Conservation (phyloP, 2,888 invertebrate species). For the Listrodromus nycthemerus region DNA sequence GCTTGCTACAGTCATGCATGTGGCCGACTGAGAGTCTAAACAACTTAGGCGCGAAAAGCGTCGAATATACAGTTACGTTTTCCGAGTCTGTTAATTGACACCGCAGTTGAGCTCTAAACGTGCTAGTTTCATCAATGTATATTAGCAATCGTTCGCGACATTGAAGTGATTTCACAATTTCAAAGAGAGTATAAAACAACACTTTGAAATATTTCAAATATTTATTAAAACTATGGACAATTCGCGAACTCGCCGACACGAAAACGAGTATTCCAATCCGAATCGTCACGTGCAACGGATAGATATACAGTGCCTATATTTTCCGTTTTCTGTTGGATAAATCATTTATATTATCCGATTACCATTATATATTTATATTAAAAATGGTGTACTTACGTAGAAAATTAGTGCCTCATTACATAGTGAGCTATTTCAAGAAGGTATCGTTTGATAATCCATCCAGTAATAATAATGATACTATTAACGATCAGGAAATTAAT, state of each 20-base stretch:
- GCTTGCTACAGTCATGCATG: constrained; percentile 63
- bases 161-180: background rate
- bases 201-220: constrained; percentile 7
- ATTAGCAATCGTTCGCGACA: background rate
- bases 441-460: constrained; percentile 83
- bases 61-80: constrained; percentile 13
- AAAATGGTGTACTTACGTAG: constrained; percentile 78
- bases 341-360: constrained; percentile 16
- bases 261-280: constrained; percentile 45
- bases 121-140: constrained; percentile 17
- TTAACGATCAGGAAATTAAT: background rate
- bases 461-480: background rate
- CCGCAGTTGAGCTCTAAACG: background rate
- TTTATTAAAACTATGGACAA: constrained; percentile 50
- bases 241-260: constrained; percentile 17
- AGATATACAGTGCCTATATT: constrained; percentile 14
- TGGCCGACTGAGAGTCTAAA: constrained; percentile 58
- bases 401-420: constrained; percentile 87
- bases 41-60: constrained; percentile 22
- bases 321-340: constrained; percentile 28
- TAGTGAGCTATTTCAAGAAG: constrained; percentile 87
- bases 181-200: background rate
- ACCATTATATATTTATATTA: background rate
- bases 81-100: constrained; percentile 21
- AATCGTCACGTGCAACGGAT: constrained; percentile 44